These are phyloP conservation scores for Ibidorhyncha struthersii DNA, from an alignment of 2,113 vertebrate species.

Conservation along the genomic window DNA sequence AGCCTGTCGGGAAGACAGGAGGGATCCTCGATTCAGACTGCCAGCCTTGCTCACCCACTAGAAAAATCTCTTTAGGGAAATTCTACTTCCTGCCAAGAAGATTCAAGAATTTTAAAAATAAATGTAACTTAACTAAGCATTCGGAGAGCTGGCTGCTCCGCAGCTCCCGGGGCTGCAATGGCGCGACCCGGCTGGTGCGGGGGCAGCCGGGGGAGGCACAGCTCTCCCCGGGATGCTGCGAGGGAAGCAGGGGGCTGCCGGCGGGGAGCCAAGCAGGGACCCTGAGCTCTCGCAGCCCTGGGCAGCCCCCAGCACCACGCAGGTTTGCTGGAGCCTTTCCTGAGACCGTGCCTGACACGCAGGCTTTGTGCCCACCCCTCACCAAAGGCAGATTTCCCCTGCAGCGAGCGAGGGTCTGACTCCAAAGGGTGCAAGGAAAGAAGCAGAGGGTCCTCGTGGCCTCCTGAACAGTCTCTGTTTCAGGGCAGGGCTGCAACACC, in stretches of 20 bases:
- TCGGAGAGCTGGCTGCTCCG: neutral
- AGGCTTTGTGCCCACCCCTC: neutral
- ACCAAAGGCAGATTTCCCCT: neutral
- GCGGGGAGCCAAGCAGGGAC: neutral
- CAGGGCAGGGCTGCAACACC: neutral
- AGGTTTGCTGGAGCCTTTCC: neutral
- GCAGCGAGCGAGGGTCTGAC: neutral
- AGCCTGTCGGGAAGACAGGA: neutral
- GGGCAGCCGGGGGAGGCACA: neutral
- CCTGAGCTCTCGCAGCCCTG: rapidly evolving
- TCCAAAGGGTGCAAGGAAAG: neutral
- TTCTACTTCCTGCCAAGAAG: constrained; percentile 39
- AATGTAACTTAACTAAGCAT: neutral
- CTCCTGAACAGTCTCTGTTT: rapidly evolving
- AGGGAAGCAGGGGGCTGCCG: neutral
- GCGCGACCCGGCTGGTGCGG: rapidly evolving
- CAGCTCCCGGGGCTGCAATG: neutral
- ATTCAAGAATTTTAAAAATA: constrained; percentile 27
- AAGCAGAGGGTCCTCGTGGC: neutral
- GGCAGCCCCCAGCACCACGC: neutral
- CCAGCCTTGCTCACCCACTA: constrained; percentile 29
- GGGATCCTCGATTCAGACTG: constrained; percentile 9
- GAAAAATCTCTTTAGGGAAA: constrained; percentile 34
- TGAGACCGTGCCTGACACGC: neutral
- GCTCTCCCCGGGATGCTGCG: neutral